Evolutionary conservation across 1,140 invertebrate genomes (phyloP).

Genomic region (Drepana arcuata): DNA sequence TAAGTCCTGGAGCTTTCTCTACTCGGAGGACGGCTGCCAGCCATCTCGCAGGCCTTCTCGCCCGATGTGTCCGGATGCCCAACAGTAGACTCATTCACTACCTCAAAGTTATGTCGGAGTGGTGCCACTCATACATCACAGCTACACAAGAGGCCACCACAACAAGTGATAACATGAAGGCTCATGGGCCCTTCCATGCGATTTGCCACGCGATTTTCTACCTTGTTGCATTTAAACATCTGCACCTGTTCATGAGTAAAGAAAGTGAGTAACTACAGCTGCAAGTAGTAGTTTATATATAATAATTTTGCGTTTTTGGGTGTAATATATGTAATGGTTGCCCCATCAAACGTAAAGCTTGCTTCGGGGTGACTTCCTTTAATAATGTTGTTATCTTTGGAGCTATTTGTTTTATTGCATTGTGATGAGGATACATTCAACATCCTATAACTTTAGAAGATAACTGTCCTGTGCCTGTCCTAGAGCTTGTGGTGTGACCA

Average conservation of each 20-base stretch:
- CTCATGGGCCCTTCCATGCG: slow-evolving; percentile 90
- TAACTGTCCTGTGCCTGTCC: too few species aligned
- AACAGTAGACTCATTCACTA: slow-evolving; percentile 49
- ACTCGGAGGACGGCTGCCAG: slow-evolving; percentile 54
- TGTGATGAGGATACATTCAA: too few species aligned
- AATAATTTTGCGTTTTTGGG: too few species aligned
- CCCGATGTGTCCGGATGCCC: slow-evolving; percentile 49
- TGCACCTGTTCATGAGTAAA: slow-evolving; percentile 82
- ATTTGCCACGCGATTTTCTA: slow-evolving; percentile 94
- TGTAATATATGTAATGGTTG: too few species aligned
- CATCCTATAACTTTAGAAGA: too few species aligned
- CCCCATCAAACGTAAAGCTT: too few species aligned
- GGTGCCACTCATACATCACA: slow-evolving; percentile 65
- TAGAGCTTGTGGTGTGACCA: too few species aligned
- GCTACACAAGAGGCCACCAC: slow-evolving; percentile 52
- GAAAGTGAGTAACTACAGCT: slow-evolving; percentile 78
- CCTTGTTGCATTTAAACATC: slow-evolving; percentile 88
- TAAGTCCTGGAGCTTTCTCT: slow-evolving; percentile 51
- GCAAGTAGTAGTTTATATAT: too few species aligned
- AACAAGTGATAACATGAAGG: slow-evolving; percentile 60
- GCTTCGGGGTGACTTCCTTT: too few species aligned
- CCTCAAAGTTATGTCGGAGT: slow-evolving; percentile 59
- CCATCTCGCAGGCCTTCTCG: slow-evolving; percentile 55
- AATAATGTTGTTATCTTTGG: too few species aligned
- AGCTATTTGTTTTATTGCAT: too few species aligned